Percentiles rank a stretch among this genome's conserved stretches.
Conservation (phyloP, 2,113 vertebrate genomes). For the Onychostoma macrolepis region DNA sequence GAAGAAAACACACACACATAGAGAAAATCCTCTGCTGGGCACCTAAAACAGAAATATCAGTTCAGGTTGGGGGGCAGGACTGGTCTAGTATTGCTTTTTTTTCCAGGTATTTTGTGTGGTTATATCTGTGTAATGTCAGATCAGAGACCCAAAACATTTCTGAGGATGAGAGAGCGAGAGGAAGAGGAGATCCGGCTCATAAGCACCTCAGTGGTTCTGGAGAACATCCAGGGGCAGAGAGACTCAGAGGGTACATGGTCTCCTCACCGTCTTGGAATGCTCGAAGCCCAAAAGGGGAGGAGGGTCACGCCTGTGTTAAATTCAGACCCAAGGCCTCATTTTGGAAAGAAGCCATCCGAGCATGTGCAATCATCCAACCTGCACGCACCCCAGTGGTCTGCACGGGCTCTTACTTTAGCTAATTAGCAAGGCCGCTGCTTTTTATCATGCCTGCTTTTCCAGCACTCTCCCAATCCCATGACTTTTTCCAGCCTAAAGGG, state of each 20-base stretch:
- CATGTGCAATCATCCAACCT: slow-evolving; percentile 38
- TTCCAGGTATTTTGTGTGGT: not conserved
- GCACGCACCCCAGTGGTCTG: not conserved
- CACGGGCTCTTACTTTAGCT: slow-evolving; percentile 14
- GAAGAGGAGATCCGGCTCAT: slow-evolving; percentile 25
- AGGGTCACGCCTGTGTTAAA: slow-evolving; percentile 36
- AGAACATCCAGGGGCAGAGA: slow-evolving; percentile 41
- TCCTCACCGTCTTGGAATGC: slow-evolving; percentile 53
- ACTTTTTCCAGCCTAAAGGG: slow-evolving; percentile 14
- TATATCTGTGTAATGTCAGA: slow-evolving; percentile 16
- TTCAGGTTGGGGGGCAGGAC: not conserved
- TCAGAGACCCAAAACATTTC: not conserved
- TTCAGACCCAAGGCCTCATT: slow-evolving; percentile 40
- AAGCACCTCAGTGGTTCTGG: slow-evolving; percentile 40
- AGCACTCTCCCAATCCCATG: not conserved
- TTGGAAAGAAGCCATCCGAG: slow-evolving; percentile 35
- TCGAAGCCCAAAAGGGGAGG: slow-evolving; percentile 28
- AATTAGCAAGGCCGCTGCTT: slow-evolving; percentile 44
- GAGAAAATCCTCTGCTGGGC: not conserved
- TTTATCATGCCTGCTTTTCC: slow-evolving; percentile 30
- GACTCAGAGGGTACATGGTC: slow-evolving; percentile 22
- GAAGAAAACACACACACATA: slow-evolving; percentile 35
- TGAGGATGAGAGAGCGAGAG: slow-evolving; percentile 7
- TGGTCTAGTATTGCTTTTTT: not conserved
- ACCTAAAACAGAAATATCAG: not conserved